A percentile compares a stretch with the other conserved stretches of the same genome.
Evolutionary conservation across 1,140 invertebrate genomes (phyloP).

Genomic region (Lepidurus apus): DNA sequence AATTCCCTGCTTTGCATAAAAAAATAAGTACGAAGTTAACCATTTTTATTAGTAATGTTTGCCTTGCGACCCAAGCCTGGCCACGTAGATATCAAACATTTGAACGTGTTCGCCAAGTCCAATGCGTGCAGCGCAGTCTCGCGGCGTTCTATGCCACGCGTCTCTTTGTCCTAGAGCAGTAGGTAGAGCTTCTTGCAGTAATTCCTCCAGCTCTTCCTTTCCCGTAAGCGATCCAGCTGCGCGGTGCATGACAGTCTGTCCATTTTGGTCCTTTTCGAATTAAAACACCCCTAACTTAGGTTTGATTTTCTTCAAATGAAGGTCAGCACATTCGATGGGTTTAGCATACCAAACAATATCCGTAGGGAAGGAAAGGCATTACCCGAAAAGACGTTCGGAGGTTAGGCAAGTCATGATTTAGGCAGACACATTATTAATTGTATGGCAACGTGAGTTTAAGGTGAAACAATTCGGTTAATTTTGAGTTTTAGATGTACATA

Average conservation of each 20-base stretch:
- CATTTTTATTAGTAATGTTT: conserved; percentile 35
- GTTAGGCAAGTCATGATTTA: too few relatives aligned
- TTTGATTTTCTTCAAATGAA: too few relatives aligned
- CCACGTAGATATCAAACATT: neutral
- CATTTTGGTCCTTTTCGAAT: conserved; percentile 66
- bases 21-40: too few relatives aligned
- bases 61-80: neutral
- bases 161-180: neutral
- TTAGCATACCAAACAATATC: too few relatives aligned
- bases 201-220: conserved; percentile 33
- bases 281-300: too few relatives aligned
- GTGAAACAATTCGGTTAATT: too few relatives aligned
- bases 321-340: too few relatives aligned
- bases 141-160: neutral
- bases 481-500: too few relatives aligned
- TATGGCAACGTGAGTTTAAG: too few relatives aligned
- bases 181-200: neutral
- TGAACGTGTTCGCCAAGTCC: neutral
- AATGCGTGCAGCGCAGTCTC: neutral
- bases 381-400: too few relatives aligned
- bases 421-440: too few relatives aligned
- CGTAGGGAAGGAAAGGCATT: too few relatives aligned
- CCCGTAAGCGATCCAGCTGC: conserved; percentile 53
- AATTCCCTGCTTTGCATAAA: conserved; percentile 54
- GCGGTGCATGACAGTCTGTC: conserved; percentile 82